Conservation (phyloP, 2,113 vertebrate species). For the Pogona vitticeps region DNA sequence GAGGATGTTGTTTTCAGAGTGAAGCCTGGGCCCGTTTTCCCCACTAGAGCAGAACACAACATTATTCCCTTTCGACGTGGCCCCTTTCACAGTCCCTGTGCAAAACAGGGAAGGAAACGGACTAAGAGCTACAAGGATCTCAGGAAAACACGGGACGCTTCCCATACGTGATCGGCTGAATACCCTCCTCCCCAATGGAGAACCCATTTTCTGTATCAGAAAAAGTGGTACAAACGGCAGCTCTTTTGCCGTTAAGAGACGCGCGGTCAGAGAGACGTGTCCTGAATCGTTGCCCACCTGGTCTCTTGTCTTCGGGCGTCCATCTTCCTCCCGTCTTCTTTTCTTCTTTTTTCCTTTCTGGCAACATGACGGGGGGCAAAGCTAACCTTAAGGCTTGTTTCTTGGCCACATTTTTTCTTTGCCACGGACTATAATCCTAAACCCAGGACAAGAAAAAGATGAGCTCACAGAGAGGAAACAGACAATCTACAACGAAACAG, state of each 20-base stretch:
- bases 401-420: neutral
- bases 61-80: neutral
- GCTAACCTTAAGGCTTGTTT: neutral
- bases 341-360: conserved; percentile 2
- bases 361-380: fast-evolving
- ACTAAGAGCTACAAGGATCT: neutral
- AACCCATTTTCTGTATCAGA: too few species aligned
- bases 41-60: neutral
- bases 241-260: too few species aligned
- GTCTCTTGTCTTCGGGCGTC: neutral
- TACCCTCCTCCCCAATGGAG: neutral
- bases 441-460: fast-evolving
- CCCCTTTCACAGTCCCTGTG: neutral
- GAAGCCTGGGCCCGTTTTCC: neutral
- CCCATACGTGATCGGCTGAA: neutral
- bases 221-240: too few species aligned
- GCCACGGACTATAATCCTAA: conserved; percentile 28
- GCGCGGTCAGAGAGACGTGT: neutral
- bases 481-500: neutral
- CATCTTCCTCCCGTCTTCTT: neutral
- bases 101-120: neutral
- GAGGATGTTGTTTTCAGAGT: fast-evolving
- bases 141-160: neutral
- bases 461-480: fast-evolving
- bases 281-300: conserved; percentile 18